These are phyloP conservation scores for Chrysopa pallens DNA, from an alignment of 1,140 invertebrate genomes.

Conservation along the genomic window DNA sequence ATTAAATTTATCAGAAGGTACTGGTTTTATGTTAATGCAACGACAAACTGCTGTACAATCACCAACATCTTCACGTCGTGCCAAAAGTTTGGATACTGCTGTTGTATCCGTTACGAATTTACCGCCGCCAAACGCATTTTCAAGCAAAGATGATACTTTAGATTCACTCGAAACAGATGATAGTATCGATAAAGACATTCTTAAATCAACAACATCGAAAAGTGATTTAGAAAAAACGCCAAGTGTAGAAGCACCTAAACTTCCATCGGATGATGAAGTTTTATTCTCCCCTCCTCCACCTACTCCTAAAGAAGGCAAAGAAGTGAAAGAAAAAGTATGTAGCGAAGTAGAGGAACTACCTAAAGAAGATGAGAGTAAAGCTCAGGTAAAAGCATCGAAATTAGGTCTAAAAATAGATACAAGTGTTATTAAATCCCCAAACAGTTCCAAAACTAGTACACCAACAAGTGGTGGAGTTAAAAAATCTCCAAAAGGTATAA, in stretches of 20 bases:
- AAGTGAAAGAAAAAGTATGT: not conserved
- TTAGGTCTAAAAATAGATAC: constrained; percentile 3
- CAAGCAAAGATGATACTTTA: constrained; percentile 72
- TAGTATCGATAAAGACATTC: not conserved
- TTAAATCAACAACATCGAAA: constrained; percentile 1
- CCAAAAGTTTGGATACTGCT: constrained; percentile 65
- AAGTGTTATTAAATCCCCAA: constrained; percentile 2
- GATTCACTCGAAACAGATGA: constrained; percentile 16
- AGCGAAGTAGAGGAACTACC: not conserved
- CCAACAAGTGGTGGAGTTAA: constrained; percentile 4
- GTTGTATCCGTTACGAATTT: constrained; percentile 58
- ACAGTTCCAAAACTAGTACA: constrained; percentile 4
- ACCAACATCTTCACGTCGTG: constrained; percentile 49
- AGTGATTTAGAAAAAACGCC: constrained; percentile 28
- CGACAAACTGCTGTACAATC: constrained; percentile 54
- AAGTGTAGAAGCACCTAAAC: constrained; percentile 33
- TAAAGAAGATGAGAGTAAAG: constrained; percentile 1
- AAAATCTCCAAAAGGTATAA: constrained; percentile 6
- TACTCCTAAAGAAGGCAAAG: not conserved
- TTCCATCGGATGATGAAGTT: not conserved
- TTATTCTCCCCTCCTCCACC: not conserved
- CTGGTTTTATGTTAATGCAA: constrained; percentile 48
- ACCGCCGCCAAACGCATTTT: constrained; percentile 68
- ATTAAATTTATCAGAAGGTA: constrained; percentile 63
- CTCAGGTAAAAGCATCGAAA: constrained; percentile 3